A percentile compares a stretch with the other conserved stretches of the same genome.
These are phyloP conservation scores for Noctua comes DNA, from an alignment of 2,888 invertebrate genomes.

Conservation along the genomic window DNA sequence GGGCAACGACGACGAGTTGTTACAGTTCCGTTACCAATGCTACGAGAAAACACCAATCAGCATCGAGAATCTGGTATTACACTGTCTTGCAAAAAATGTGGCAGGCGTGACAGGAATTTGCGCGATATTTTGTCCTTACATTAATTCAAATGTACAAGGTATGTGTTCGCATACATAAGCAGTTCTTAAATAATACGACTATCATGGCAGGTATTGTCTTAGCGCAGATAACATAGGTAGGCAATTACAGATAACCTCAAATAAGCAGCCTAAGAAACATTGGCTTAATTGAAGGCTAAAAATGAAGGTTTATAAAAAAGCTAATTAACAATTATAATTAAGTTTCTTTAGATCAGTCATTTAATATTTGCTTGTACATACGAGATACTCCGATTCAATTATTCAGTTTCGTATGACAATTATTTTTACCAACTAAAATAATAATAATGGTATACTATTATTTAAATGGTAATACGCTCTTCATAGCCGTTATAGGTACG, in stretches of 20 bases:
- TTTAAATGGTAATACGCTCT: constrained; percentile 63
- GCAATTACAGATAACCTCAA: constrained; percentile 43
- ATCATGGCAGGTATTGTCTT: constrained; percentile 23
- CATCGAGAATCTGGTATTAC: constrained; percentile 69
- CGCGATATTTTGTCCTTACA: constrained; percentile 26
- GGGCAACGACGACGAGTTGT: constrained; percentile 69
- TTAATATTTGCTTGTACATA: constrained; percentile 3
- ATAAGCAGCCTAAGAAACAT: constrained; percentile 16
- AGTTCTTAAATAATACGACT: constrained; percentile 36
- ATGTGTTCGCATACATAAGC: not conserved
- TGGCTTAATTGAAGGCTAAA: constrained; percentile 44
- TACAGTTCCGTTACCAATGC: constrained; percentile 72
- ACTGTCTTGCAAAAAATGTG: constrained; percentile 61
- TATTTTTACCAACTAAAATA: constrained; percentile 33
- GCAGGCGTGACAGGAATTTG: constrained; percentile 16
- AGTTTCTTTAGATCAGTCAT: constrained; percentile 26
- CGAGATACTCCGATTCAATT: not conserved
- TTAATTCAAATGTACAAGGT: constrained; percentile 13
- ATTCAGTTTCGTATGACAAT: not conserved
- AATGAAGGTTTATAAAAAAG: constrained; percentile 45
- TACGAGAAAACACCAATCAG: constrained; percentile 70
- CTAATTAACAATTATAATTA: constrained; percentile 49
- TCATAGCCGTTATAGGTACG: constrained; percentile 63
- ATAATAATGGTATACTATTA: constrained; percentile 64
- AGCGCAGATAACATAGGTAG: constrained; percentile 17